Percentiles rank a stretch among this genome's conserved stretches.
These are phyloP conservation scores for Notospermus geniculatus DNA, from an alignment of 1,140 invertebrate species.

Conservation along the genomic window DNA sequence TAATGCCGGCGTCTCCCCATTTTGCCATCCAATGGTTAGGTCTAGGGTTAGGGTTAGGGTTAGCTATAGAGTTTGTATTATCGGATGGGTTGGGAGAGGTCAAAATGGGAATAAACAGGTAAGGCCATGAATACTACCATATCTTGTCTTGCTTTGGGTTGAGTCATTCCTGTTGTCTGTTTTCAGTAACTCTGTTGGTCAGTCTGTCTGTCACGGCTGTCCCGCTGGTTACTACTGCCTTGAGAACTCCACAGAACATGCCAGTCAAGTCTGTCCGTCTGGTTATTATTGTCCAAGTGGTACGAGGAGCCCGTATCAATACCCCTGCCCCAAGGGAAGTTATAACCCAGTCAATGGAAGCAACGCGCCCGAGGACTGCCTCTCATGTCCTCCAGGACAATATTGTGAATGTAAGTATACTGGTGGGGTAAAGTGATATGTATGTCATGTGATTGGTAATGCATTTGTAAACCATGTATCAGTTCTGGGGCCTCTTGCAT, in stretches of 20 bases:
- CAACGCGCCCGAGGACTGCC: constrained; percentile 37
- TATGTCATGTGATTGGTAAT: no score
- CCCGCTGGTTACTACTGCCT: constrained; percentile 49
- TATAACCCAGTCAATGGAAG: constrained; percentile 45
- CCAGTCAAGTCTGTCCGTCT: constrained; percentile 32
- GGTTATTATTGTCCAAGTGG: constrained; percentile 49
- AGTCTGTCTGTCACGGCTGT: constrained; percentile 36
- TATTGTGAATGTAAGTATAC: constrained; percentile 45
- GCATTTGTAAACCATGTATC: no score
- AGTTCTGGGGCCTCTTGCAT: no score
- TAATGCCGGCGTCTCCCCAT: no score
- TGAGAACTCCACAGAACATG: constrained; percentile 39
- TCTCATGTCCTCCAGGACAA: constrained; percentile 43
- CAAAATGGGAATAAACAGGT: constrained; percentile 4
- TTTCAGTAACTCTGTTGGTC: constrained; percentile 38
- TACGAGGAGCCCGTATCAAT: constrained; percentile 36
- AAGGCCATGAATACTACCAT: neutral
- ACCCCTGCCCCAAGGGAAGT: constrained; percentile 44
- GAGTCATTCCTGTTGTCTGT: constrained; percentile 5
- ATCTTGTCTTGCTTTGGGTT: no score
- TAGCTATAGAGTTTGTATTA: no score
- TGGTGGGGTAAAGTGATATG: neutral
- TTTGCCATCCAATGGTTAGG: no score
- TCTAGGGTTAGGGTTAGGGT: no score
- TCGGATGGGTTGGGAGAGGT: no score